Evolutionary conservation across 2,113 vertebrate species (phyloP).

Genomic region (Hydropotes inermis): DNA sequence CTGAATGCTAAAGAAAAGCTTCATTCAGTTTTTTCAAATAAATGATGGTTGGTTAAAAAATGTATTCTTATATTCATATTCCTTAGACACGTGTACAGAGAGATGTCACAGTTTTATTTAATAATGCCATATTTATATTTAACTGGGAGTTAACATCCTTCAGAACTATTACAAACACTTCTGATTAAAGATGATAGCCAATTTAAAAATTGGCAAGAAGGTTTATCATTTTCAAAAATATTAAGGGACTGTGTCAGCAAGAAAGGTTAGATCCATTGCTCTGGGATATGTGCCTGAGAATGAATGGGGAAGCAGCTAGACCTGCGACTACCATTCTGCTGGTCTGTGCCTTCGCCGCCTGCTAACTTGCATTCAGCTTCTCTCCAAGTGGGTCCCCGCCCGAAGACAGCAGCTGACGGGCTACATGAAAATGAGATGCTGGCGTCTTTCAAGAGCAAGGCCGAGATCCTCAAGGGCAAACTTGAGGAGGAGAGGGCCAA

Average conservation of each 20-base stretch:
- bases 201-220: not conserved
- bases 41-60: not conserved
- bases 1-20: not conserved
- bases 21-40: not conserved
- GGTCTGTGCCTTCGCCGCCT: fast-evolving
- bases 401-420: not conserved
- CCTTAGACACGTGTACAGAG: not conserved
- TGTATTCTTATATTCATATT: not conserved
- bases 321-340: not conserved
- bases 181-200: not conserved
- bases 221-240: not conserved
- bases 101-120: not conserved
- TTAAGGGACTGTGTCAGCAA: not conserved
- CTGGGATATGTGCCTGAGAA: not conserved
- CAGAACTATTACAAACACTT: not conserved
- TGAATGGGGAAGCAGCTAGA: not conserved
- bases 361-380: not conserved
- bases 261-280: not conserved
- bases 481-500: conserved; percentile 95
- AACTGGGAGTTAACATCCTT: not conserved
- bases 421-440: conserved; percentile 89
- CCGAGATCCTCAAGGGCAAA: conserved; percentile 91
- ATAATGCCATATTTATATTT: not conserved
- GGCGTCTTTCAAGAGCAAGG: conserved; percentile 88
- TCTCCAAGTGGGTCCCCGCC: not conserved